A percentile compares a stretch with the other conserved stretches of the same genome.
phyloP scores from a whole-genome alignment of 2,797 vertebrate genomes.

The Chaetodon trifasciatus region DNA sequence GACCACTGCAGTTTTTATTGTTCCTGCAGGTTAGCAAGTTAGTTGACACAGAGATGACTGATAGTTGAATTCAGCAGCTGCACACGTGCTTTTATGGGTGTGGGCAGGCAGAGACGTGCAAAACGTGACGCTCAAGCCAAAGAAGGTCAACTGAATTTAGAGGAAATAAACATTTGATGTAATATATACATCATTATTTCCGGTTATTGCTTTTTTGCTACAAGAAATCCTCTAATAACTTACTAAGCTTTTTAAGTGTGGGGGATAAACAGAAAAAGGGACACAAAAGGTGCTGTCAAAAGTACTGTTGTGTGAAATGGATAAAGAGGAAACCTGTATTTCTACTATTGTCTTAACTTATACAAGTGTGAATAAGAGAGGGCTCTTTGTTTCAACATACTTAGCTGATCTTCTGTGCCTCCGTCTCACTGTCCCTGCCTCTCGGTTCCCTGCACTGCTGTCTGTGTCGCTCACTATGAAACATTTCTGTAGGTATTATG shows the following conservation, averaged over 20 bases:
- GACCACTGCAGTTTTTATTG: conserved; percentile 9
- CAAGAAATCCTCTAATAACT: conserved; percentile 9
- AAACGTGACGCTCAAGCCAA: not conserved
- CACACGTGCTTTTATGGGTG: not conserved
- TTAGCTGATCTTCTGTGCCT: too few species aligned
- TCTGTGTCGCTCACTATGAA: too few species aligned
- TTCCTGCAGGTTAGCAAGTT: conserved; percentile 8
- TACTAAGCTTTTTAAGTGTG: conserved; percentile 2
- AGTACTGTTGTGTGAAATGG: too few species aligned
- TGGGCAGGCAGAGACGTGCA: not conserved
- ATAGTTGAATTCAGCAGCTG: conserved; percentile 4
- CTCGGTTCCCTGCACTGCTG: too few species aligned
- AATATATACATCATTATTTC: not conserved
- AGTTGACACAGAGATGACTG: conserved; percentile 26
- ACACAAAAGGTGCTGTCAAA: not conserved
- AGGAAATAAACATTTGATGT: not conserved
- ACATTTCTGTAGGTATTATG: too few species aligned
- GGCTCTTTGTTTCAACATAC: too few species aligned
- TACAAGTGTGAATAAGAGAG: too few species aligned
- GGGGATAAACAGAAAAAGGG: too few species aligned
- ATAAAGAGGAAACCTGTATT: too few species aligned
- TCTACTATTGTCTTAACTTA: too few species aligned
- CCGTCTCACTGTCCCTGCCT: too few species aligned
- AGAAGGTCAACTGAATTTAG: conserved; percentile 4
- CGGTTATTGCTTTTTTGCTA: not conserved